Percentiles rank a stretch among this genome's conserved stretches.
Evolutionary conservation across 2,888 invertebrate genomes (phyloP).

Genomic region (Hipparchia sbordonii): DNA sequence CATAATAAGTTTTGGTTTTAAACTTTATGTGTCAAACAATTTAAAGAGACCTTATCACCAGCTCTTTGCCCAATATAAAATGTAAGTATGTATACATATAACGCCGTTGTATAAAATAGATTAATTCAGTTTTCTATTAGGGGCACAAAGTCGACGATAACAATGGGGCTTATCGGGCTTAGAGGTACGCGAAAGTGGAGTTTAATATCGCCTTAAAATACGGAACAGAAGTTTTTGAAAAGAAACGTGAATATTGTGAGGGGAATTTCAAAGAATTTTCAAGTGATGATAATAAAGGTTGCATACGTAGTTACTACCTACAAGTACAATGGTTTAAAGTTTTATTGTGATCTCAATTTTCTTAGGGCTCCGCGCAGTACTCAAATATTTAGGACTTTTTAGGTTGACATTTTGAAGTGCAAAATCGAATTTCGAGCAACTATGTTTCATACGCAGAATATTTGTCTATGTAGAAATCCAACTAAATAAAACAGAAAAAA

Average conservation of each 20-base stretch:
- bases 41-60: not conserved
- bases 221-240: conserved; percentile 33
- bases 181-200: conserved; percentile 33
- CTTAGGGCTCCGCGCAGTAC: no score
- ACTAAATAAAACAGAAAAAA: no score
- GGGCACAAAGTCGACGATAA: conserved; percentile 43
- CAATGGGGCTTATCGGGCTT: conserved; percentile 43
- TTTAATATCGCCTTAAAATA: conserved; percentile 39
- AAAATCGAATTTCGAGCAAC: no score
- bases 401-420: no score
- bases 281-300: conserved; percentile 18
- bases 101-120: conserved; percentile 19
- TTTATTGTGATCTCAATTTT: not conserved
- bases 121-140: conserved; percentile 43
- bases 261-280: conserved; percentile 18
- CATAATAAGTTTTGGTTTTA: no score
- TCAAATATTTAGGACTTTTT: no score
- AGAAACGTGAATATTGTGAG: conserved; percentile 26
- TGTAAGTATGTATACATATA: no score
- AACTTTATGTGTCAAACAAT: no score
- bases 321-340: not conserved
- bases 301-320: conserved; percentile 5
- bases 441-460: no score
- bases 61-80: conserved; percentile 22
- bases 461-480: no score